Conservation (phyloP, 2,113 vertebrate genomes). For the Oryzias curvinotus region DNA sequence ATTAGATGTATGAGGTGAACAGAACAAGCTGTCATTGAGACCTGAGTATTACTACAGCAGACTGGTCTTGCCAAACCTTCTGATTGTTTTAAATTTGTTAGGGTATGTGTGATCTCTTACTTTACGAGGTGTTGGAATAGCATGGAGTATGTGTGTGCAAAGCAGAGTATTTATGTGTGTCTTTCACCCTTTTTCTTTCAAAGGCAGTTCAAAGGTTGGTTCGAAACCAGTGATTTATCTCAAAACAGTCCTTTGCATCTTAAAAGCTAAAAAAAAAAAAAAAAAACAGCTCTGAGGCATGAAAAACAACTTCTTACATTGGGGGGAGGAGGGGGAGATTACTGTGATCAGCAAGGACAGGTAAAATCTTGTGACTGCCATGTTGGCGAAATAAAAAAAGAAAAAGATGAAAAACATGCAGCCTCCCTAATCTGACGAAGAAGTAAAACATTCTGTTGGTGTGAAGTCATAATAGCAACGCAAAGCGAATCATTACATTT, state of each 20-base stretch:
- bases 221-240: background rate
- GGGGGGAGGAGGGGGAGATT: no score
- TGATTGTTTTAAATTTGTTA: constrained; percentile 74
- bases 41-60: constrained; percentile 62
- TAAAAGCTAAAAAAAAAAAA: background rate
- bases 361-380: background rate
- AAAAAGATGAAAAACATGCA: no score
- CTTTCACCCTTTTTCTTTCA: background rate
- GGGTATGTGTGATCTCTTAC: constrained; percentile 54
- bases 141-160: constrained; percentile 25
- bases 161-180: constrained; percentile 1
- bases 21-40: constrained; percentile 65
- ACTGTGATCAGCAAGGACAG: background rate
- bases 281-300: background rate
- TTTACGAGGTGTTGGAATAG: constrained; percentile 74
- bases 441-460: no score
- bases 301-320: background rate
- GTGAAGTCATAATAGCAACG: no score
- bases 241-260: background rate
- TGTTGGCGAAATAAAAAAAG: no score
- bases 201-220: background rate
- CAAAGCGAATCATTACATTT: no score
- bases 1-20: constrained; percentile 74
- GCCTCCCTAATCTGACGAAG: no score
- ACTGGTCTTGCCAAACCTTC: constrained; percentile 54